Evolutionary conservation across 2,797 vertebrate species (phyloP).

Genomic region (Euphonia xanthogaster): DNA sequence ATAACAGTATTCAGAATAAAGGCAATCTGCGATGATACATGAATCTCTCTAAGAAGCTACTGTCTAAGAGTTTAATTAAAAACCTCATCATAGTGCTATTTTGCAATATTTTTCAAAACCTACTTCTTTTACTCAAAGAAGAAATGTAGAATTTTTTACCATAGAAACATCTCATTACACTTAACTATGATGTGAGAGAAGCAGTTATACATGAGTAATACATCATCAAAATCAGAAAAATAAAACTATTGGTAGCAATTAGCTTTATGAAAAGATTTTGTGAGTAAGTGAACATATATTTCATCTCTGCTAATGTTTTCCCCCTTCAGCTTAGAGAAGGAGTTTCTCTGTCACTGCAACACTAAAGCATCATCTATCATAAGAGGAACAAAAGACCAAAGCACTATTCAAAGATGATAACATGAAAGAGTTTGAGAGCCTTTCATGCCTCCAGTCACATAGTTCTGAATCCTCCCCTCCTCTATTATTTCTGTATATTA

Average conservation of each 20-base stretch:
- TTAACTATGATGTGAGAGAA: neutral
- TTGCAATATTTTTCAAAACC: neutral
- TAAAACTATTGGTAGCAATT: neutral
- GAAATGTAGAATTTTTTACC: neutral
- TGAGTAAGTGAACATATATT: neutral
- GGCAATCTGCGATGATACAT: neutral
- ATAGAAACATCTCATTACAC: neutral
- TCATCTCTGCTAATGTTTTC: neutral
- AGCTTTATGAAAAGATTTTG: neutral
- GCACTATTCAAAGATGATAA: constrained; percentile 22
- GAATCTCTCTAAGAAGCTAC: neutral
- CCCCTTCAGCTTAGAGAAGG: neutral
- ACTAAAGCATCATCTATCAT: constrained; percentile 24
- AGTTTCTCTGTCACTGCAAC: neutral
- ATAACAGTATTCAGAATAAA: neutral
- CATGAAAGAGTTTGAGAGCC: constrained; percentile 27
- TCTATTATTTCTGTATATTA: constrained; percentile 23
- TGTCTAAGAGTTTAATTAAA: neutral
- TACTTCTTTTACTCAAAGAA: neutral
- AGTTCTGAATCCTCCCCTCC: neutral
- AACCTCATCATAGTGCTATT: neutral
- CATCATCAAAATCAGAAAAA: neutral
- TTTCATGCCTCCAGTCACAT: constrained; percentile 26
- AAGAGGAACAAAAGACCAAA: constrained; percentile 41
- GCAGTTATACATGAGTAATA: neutral